Evolutionary conservation across 35 echinoderm and acorn worm genomes (phyloP).

Genomic region (Chiridota heheva): DNA sequence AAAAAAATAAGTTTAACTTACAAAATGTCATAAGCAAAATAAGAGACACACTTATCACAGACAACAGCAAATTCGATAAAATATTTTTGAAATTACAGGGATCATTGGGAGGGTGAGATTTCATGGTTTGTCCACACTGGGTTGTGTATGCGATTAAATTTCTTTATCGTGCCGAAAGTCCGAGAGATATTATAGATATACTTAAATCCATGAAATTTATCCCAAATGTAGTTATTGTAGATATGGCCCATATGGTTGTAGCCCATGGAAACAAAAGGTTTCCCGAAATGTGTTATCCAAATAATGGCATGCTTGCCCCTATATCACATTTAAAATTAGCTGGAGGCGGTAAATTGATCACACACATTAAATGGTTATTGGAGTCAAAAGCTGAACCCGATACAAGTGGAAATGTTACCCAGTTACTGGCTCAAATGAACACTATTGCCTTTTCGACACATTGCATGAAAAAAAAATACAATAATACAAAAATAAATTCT

Average conservation of each 20-base stretch:
- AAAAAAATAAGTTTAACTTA: too few relatives aligned
- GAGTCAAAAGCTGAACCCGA: not conserved
- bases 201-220: constrained; percentile 42
- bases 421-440: not conserved
- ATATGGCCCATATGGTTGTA: constrained; percentile 60
- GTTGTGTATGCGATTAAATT: constrained; percentile 37
- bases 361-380: not conserved
- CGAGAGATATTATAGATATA: constrained; percentile 20
- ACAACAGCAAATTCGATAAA: not conserved
- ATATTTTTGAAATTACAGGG: not conserved
- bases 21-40: not conserved
- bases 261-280: constrained; percentile 37
- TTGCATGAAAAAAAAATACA: constrained; percentile 19
- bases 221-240: constrained; percentile 45
- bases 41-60: not conserved
- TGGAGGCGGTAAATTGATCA: not conserved
- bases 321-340: not conserved
- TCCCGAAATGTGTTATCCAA: constrained; percentile 26
- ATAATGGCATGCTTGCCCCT: constrained; percentile 29
- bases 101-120: constrained; percentile 4
- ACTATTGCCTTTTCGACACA: constrained; percentile 32
- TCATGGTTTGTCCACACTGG: constrained; percentile 37
- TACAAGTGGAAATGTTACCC: not conserved
- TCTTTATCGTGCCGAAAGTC: constrained; percentile 13
- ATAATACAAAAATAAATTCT: constrained; percentile 8